Evolutionary conservation across 2,888 invertebrate genomes (phyloP), one percentile per base, ranked within the genome.

Genomic region (Lottia scabra): DNA sequence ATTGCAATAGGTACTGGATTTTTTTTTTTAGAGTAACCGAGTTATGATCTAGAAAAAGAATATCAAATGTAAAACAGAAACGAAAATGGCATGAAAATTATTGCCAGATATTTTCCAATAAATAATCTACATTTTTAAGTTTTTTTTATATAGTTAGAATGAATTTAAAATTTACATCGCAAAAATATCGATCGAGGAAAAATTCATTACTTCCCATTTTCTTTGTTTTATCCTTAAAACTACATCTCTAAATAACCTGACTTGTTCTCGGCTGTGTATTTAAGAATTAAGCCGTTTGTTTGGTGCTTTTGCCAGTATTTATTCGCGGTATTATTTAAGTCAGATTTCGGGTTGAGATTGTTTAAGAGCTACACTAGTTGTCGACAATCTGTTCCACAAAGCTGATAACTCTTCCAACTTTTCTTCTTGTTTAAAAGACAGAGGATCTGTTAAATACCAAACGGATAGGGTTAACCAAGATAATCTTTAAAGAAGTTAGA

Each of bases 401-500:
- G 56, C 56, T 13, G 56, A 56, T 23, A 56, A 56, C 56, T 12
- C 56, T 56, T 56, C 56, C 56, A 56, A 56, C 56, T 56, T 56
- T 56, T 56, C 19, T 56, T 56, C 23, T 23, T 10, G 23, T 56
- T 38, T 38, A 38, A 38, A 38, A 38, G 38, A 38, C 38, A 38
- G 38, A 70, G 46, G 70, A 65, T 48, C 64, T 26, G 26, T 63
- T 65, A 70, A 70, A 70, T 65, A 65, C 63, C 63, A 65, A 45
- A 43, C 44, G 46, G 70, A 70, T 70, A 45, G 46, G 27, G 43
- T 65, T 27, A 65, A 64, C 43, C 45, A 45, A 64, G 64, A 46
- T 45, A 65, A 46, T 48, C 45, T 45, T 44, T 23, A 65, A 64
- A 63, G 64, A 70, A 70, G 70, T 70, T 70, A 70, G 70, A 30